Evolutionary conservation across 2,113 vertebrate genomes (phyloP).

Genomic region (Myodes glareolus): DNA sequence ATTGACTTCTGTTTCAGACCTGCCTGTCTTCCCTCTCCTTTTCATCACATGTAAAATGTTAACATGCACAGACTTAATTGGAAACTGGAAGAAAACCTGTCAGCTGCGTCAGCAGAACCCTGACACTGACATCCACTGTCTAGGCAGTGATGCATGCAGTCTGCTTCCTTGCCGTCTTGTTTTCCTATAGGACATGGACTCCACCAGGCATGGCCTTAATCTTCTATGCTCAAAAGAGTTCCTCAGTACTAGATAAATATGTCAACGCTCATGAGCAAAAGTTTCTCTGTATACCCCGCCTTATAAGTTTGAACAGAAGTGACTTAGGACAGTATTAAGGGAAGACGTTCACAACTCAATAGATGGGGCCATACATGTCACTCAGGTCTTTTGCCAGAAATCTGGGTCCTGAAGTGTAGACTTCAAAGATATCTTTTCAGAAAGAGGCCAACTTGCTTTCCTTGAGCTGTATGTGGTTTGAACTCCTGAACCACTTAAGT

Average conservation of each 20-base stretch:
- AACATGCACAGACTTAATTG: constrained; percentile 46
- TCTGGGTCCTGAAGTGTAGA: neutral
- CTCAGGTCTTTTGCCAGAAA: neutral
- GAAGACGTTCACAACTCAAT: neutral
- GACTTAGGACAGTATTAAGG: neutral
- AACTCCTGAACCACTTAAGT: neutral
- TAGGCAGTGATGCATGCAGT: neutral
- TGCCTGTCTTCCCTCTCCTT: constrained; percentile 15
- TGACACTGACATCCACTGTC: neutral
- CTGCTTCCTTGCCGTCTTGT: neutral
- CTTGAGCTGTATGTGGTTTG: neutral
- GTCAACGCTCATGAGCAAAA: neutral
- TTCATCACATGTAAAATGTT: constrained; percentile 43
- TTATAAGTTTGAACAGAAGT: constrained; percentile 45
- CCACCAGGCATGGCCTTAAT: neutral
- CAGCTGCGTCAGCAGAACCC: neutral
- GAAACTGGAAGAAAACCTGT: constrained; percentile 35
- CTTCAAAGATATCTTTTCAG: neutral
- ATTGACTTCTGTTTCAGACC: neutral
- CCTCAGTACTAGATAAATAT: neutral
- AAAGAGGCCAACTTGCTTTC: neutral
- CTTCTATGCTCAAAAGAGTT: neutral
- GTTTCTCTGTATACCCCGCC: neutral
- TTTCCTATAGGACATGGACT: neutral
- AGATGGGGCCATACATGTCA: neutral